phyloP scores from a whole-genome alignment of 2,113 vertebrate genomes.

The Irena cyanogastra region DNA sequence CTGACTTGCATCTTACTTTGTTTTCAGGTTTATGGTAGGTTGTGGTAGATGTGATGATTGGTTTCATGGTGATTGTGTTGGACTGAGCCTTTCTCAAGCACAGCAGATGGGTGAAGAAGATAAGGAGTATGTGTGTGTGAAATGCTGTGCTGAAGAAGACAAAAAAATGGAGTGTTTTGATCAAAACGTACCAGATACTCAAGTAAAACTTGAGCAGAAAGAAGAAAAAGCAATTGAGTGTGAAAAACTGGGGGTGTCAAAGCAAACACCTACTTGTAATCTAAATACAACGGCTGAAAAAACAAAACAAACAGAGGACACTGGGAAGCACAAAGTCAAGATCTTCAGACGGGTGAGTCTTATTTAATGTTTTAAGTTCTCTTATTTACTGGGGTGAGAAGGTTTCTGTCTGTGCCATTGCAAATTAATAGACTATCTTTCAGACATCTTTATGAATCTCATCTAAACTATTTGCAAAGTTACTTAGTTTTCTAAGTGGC shows the following conservation, averaged over 20 bases:
- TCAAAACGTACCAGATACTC: slow-evolving; percentile 62
- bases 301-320: slow-evolving; percentile 60
- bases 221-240: slow-evolving; percentile 76
- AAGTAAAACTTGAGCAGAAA: slow-evolving; percentile 67
- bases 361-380: background rate
- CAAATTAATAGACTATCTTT: background rate
- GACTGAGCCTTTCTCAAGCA: slow-evolving; percentile 89
- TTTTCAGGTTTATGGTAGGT: slow-evolving; percentile 93
- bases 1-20: background rate
- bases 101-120: slow-evolving; percentile 96
- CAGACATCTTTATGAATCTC: background rate
- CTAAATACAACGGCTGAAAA: slow-evolving; percentile 44
- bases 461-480: background rate
- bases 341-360: slow-evolving; percentile 84
- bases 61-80: slow-evolving; percentile 98
- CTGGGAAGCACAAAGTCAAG: slow-evolving; percentile 77
- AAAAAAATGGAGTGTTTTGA: slow-evolving; percentile 75
- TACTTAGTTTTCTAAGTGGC: background rate
- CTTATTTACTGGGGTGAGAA: background rate
- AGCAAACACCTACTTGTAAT: slow-evolving; percentile 65
- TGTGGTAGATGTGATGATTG: slow-evolving; percentile 97
- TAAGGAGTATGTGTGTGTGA: slow-evolving; percentile 94
- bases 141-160: slow-evolving; percentile 92
- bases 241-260: slow-evolving; percentile 73
- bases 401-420: background rate